phyloP scores from a whole-genome alignment of 2,888 invertebrate species.

The Calliphora vomitoria region DNA sequence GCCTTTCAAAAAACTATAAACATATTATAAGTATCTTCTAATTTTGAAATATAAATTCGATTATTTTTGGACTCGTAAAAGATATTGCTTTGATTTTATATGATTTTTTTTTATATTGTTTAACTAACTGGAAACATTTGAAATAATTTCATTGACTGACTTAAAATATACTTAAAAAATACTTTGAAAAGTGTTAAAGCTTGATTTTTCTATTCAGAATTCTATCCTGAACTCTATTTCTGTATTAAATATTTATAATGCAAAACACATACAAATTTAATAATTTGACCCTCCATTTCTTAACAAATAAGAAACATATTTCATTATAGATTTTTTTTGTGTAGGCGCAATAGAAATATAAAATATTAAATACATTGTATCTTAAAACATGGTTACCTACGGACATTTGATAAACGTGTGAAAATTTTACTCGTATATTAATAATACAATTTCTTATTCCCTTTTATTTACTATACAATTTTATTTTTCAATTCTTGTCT shows the following conservation, averaged over 20 bases:
- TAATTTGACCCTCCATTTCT: not conserved
- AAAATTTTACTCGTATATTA: constrained; percentile 41
- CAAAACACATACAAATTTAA: not conserved
- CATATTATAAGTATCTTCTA: no score
- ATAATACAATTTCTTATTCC: constrained; percentile 40
- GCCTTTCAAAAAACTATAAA: no score
- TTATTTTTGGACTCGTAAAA: no score
- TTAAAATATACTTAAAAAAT: no score
- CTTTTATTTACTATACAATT: constrained; percentile 43
- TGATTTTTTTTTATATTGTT: no score
- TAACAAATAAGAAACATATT: not conserved
- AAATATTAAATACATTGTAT: constrained; percentile 17
- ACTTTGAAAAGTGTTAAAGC: no score
- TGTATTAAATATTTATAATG: not conserved
- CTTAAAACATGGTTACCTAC: constrained; percentile 20
- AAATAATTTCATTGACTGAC: no score
- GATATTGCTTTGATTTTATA: no score
- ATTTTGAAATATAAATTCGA: no score
- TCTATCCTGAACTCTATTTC: no score
- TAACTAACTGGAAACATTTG: no score
- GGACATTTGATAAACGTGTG: constrained; percentile 45
- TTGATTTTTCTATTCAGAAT: no score
- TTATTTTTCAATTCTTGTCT: constrained; percentile 18
- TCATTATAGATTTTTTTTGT: constrained; percentile 21
- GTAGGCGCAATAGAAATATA: not conserved